phyloP scores from a whole-genome alignment of 1,140 invertebrate genomes.

The Pantala flavescens region DNA sequence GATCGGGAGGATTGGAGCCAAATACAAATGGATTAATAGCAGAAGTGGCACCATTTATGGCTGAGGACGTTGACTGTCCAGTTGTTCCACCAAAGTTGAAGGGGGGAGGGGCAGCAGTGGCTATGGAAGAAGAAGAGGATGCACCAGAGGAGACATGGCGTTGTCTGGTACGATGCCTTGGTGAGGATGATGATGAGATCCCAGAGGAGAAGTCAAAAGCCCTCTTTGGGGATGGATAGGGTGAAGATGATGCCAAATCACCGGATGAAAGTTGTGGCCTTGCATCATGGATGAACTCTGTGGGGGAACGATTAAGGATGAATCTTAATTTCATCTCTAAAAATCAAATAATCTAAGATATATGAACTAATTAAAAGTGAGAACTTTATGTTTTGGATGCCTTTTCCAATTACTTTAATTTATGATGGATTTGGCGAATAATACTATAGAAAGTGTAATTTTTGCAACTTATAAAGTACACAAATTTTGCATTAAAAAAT shows the following conservation, averaged over 20 bases:
- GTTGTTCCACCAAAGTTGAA: slow-evolving; percentile 14
- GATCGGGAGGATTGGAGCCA: slow-evolving; percentile 30
- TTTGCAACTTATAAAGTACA: too few relatives aligned
- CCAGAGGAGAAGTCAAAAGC: slow-evolving; percentile 48
- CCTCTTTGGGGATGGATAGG: slow-evolving; percentile 34
- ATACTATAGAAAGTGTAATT: too few relatives aligned
- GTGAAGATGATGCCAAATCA: background rate
- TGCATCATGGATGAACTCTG: background rate
- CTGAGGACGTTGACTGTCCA: background rate
- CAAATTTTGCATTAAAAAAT: too few relatives aligned
- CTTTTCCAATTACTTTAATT: too few relatives aligned
- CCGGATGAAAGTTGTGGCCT: background rate
- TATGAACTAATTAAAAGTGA: too few relatives aligned
- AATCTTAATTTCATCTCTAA: too few relatives aligned
- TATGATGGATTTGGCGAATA: too few relatives aligned
- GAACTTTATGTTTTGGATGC: too few relatives aligned
- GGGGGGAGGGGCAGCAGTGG: background rate
- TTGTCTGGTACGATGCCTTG: background rate
- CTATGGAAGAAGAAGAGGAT: background rate
- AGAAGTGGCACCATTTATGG: slow-evolving; percentile 19
- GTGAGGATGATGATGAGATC: slow-evolving; percentile 31
- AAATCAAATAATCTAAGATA: too few relatives aligned
- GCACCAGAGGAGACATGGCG: background rate
- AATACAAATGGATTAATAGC: slow-evolving; percentile 51
- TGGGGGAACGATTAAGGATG: background rate